Evolutionary conservation across 1,140 invertebrate species (phyloP).

Genomic region (Ceratosolen fusciceps): DNA sequence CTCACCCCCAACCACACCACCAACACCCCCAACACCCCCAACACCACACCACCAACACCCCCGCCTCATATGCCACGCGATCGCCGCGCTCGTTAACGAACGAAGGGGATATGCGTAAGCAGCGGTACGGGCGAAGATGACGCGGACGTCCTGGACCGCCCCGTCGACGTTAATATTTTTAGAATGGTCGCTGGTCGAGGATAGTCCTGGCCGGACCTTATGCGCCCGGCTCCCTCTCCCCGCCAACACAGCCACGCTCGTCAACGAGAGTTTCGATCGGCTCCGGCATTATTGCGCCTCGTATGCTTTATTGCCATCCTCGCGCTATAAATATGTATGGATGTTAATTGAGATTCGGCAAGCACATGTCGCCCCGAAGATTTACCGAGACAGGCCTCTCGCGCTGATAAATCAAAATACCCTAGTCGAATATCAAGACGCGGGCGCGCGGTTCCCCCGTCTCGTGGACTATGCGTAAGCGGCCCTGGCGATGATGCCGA

Average conservation of each 20-base stretch:
- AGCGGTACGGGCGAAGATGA: too few species aligned
- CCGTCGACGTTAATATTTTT: too few species aligned
- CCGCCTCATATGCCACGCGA: background rate
- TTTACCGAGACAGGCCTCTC: slow-evolving; percentile 14
- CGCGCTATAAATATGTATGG: slow-evolving; percentile 28
- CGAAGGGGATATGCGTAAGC: too few species aligned
- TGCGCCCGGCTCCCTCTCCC: slow-evolving; percentile 2
- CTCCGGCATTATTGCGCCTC: background rate
- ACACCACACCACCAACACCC: too few species aligned
- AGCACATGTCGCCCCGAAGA: slow-evolving; percentile 23
- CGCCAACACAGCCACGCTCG: slow-evolving; percentile 1
- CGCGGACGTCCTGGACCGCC: too few species aligned
- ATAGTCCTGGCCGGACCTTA: too few species aligned
- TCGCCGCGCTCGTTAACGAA: too few species aligned
- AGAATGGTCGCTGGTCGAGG: too few species aligned
- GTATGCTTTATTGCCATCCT: background rate
- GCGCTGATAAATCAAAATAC: slow-evolving; percentile 37
- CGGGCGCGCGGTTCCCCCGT: too few species aligned
- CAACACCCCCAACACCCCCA: slow-evolving; percentile 32
- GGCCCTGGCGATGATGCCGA: background rate
- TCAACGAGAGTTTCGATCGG: background rate
- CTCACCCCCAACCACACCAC: background rate
- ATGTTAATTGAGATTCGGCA: slow-evolving; percentile 48
- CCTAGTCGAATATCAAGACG: slow-evolving; percentile 28
- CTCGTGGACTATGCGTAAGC: too few species aligned